phyloP scores from a whole-genome alignment of 2,888 invertebrate species.

The Caenorhabditis wallacei region DNA sequence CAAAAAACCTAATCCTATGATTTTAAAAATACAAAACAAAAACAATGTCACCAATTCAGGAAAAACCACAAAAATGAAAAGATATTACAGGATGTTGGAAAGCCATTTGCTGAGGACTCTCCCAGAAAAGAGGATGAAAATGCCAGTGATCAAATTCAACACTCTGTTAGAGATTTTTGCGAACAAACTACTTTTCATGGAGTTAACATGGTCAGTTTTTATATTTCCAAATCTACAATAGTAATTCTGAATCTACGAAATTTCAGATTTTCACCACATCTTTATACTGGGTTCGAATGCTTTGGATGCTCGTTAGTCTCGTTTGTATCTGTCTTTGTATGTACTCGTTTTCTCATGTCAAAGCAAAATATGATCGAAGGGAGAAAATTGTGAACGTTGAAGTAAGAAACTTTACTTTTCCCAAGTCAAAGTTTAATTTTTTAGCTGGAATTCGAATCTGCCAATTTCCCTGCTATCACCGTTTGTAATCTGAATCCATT shows the following conservation, averaged over 20 bases:
- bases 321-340: constrained; percentile 63
- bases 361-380: constrained; percentile 75
- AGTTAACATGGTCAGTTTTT: constrained; percentile 63
- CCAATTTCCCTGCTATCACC: constrained; percentile 81
- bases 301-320: constrained; percentile 73
- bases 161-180: constrained; percentile 63
- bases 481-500: constrained; percentile 82
- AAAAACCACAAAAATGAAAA: background rate
- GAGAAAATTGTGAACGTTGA: constrained; percentile 82
- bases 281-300: constrained; percentile 56
- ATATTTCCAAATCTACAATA: background rate
- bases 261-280: constrained; percentile 65
- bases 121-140: constrained; percentile 32
- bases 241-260: background rate
- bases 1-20: background rate
- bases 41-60: constrained; percentile 1
- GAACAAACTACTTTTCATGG: constrained; percentile 70
- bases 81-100: constrained; percentile 56
- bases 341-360: constrained; percentile 71
- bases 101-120: constrained; percentile 44
- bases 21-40: background rate
- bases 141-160: constrained; percentile 31
- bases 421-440: constrained; percentile 17
- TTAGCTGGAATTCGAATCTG: constrained; percentile 81
- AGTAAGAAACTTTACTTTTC: constrained; percentile 62